Evolutionary conservation across 2,797 vertebrate species (phyloP), one percentile per base, ranked within the genome.

Genomic region (Emys orbicularis): DNA sequence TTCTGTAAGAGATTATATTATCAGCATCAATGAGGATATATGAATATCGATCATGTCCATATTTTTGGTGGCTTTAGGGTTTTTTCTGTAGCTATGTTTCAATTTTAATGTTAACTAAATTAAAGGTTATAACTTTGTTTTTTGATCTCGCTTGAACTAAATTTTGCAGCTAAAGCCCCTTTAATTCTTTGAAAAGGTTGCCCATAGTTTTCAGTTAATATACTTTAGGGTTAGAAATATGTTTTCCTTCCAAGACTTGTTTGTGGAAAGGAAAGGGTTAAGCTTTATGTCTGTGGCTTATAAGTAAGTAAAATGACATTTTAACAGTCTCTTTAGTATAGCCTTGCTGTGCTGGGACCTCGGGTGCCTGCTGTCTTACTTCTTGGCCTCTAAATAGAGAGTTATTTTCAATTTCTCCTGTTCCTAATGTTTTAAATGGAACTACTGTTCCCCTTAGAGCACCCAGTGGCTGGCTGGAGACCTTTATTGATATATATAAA

Each of bases 331-430:
- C 97, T 98, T 98, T 98, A 98, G 98, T 98, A 98, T 98, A 98
- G 97, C 97, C 97, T 96, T 97, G 97, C 98, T 98, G 96, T 97
- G 96, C 98, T 98, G 97, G 98, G 98, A 98, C 97, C 97, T 98
- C 97, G 96, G 96, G 97, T 98, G 98, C 97, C 98, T 98, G 98
- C 98, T 98, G 97, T 97, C 98, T 98, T 98, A 98, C 98, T 98
- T 98, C 98, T 97, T 98, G 98, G 97, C 97, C 97, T 98, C 98
- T 98, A 98, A 98, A 98, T 98, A 98, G 98, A 98, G 98, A 98
- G 97, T 98, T 98, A 98, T 98, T 98, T 98, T 98, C 98, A 98
- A 98, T 98, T 98, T 98, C 98, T 98, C 68, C 97, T 97, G 97
- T 98, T 98, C 97, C 97, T 98, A 98, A 98, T 98, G 96, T 98